Evolutionary conservation across 2,113 vertebrate genomes (phyloP).

Genomic region (Prunella fulvescens): DNA sequence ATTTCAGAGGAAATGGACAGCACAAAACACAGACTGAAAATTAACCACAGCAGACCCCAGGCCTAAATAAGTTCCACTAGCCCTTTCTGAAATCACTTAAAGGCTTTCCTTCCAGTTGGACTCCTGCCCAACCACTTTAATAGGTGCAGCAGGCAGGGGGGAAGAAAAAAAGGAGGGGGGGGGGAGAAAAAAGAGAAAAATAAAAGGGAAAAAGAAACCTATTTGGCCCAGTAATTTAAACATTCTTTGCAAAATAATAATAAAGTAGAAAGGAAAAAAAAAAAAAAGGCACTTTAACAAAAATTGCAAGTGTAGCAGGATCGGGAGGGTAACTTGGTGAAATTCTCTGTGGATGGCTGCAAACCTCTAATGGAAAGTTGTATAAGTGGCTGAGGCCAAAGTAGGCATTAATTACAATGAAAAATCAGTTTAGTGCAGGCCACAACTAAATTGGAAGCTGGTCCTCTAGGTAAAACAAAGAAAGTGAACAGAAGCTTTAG

Average conservation of each 20-base stretch:
- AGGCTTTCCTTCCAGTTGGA: slow-evolving; percentile 75
- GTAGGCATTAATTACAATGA: slow-evolving; percentile 88
- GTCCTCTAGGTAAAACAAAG: slow-evolving; percentile 88
- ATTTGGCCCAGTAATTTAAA: slow-evolving; percentile 63
- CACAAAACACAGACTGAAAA: slow-evolving; percentile 82
- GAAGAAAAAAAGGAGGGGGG: background rate
- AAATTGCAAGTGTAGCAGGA: slow-evolving; percentile 66
- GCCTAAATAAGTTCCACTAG: slow-evolving; percentile 76
- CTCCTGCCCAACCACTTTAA: slow-evolving; percentile 78
- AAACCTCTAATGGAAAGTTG: slow-evolving; percentile 83
- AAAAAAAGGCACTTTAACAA: slow-evolving; percentile 44
- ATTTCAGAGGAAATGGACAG: slow-evolving; percentile 81
- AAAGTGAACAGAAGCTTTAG: slow-evolving; percentile 80
- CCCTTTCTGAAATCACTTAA: slow-evolving; percentile 78
- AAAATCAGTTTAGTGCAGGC: slow-evolving; percentile 85
- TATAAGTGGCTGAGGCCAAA: slow-evolving; percentile 79
- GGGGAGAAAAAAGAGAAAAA: slow-evolving; percentile 43
- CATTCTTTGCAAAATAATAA: slow-evolving; percentile 53
- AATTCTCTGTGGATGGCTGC: slow-evolving; percentile 73
- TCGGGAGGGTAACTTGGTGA: slow-evolving; percentile 65
- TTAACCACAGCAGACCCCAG: slow-evolving; percentile 74
- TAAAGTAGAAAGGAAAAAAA: background rate
- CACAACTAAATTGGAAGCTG: slow-evolving; percentile 84
- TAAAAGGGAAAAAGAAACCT: slow-evolving; percentile 35
- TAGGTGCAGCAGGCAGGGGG: slow-evolving; percentile 70